phyloP scores from a whole-genome alignment of 2,888 invertebrate genomes.

The Drosophila siamana region DNA sequence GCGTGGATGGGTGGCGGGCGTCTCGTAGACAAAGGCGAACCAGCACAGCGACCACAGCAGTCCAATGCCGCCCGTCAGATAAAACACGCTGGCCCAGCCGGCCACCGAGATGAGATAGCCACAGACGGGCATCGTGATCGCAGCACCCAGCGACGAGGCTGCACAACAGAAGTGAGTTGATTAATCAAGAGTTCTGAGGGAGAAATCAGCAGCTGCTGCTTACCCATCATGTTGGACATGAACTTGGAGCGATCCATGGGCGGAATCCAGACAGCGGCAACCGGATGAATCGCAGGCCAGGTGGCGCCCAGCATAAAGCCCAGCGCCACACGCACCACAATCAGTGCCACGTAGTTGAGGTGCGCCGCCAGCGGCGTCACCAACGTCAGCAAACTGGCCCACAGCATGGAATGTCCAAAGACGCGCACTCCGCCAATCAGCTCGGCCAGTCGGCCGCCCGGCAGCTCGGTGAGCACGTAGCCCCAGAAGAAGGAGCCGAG shows the following conservation, averaged over 20 bases:
- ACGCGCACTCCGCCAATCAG: constrained; percentile 92
- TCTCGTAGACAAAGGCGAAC: constrained; percentile 93
- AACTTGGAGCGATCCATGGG: constrained; percentile 97
- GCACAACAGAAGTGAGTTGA: constrained; percentile 49
- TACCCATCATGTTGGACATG: constrained; percentile 96
- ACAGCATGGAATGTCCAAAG: constrained; percentile 94
- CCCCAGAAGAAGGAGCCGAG: constrained; percentile 97
- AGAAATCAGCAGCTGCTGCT: constrained; percentile 61
- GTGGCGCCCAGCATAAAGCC: constrained; percentile 93
- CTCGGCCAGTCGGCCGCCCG: constrained; percentile 94
- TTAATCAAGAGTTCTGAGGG: background rate
- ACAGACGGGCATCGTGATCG: constrained; percentile 94
- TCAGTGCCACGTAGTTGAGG: constrained; percentile 89
- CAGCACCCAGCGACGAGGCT: constrained; percentile 96
- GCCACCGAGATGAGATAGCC: constrained; percentile 92
- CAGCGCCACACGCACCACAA: constrained; percentile 90
- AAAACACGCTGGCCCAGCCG: constrained; percentile 96
- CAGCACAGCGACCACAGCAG: constrained; percentile 93
- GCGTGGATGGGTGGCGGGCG: constrained; percentile 93
- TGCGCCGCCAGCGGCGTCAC: constrained; percentile 92
- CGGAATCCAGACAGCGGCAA: constrained; percentile 97
- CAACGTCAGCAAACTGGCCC: constrained; percentile 92
- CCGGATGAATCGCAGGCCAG: constrained; percentile 97
- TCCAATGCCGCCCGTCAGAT: constrained; percentile 92
- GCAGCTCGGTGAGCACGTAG: constrained; percentile 94